These are phyloP conservation scores for Mythimna impura DNA, from an alignment of 2,888 invertebrate genomes.

Conservation along the genomic window DNA sequence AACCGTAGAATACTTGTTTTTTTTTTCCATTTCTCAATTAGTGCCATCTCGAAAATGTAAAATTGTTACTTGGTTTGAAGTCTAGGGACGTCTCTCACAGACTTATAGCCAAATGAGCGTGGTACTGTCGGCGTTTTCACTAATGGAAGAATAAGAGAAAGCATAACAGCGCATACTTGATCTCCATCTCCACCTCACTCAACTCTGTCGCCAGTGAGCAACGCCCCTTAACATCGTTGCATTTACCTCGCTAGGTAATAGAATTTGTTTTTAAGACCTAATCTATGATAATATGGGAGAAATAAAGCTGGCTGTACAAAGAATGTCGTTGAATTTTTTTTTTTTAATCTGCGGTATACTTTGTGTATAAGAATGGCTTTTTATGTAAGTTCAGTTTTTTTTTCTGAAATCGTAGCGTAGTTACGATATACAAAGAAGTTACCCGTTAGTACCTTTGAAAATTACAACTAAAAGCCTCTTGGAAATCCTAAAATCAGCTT, in stretches of 20 bases:
- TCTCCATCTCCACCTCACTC: not conserved
- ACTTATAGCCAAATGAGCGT: not conserved
- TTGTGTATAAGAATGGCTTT: not conserved
- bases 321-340: constrained; percentile 31
- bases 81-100: not conserved
- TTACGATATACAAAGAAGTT: not conserved
- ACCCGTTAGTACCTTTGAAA: not conserved
- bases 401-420: constrained; percentile 9
- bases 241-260: constrained; percentile 42
- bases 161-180: not conserved
- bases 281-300: not conserved
- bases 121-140: not conserved
- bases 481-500: not conserved
- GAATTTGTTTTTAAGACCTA: not conserved
- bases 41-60: constrained; percentile 38
- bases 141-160: not conserved
- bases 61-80: constrained; percentile 14
- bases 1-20: constrained; percentile 7
- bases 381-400: not conserved
- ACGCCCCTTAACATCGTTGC: constrained; percentile 24
- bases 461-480: not conserved
- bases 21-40: not conserved
- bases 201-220: not conserved
- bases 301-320: not conserved
- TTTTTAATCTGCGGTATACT: constrained; percentile 1